Conservation (phyloP, 2,113 vertebrate genomes). For the Hippopotamus amphibius region DNA sequence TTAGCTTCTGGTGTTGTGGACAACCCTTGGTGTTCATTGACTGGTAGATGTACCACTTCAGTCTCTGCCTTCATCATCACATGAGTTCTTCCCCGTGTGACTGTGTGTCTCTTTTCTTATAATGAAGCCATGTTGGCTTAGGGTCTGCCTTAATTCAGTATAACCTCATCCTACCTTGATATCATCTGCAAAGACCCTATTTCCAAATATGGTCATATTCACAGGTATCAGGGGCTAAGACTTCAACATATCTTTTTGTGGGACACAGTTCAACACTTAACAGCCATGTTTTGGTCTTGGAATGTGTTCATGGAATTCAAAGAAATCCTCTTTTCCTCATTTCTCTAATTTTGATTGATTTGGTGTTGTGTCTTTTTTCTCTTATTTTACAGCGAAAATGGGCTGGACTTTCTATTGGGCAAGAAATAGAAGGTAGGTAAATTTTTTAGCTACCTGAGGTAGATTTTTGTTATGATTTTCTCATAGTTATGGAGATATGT, state of each 20-base stretch:
- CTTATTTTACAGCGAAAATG: slow-evolving; percentile 94
- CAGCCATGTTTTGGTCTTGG: background rate
- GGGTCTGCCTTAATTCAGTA: background rate
- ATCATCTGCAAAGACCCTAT: background rate
- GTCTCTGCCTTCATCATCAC: background rate
- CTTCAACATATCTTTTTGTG: background rate
- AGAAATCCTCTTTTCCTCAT: background rate
- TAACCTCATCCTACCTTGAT: background rate
- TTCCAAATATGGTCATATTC: background rate
- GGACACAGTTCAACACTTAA: background rate
- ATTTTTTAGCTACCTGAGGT: slow-evolving; percentile 33
- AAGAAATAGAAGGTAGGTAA: slow-evolving; percentile 95
- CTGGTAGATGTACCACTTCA: background rate
- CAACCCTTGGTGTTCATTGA: background rate
- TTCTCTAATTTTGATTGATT: slow-evolving; percentile 42
- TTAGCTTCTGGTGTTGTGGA: background rate
- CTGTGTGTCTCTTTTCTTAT: background rate
- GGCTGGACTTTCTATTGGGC: slow-evolving; percentile 96
- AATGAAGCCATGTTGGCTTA: background rate
- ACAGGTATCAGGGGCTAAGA: background rate
- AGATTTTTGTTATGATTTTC: slow-evolving; percentile 28
- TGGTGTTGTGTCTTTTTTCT: slow-evolving; percentile 8
- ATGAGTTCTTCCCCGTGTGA: background rate
- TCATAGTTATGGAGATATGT: background rate
- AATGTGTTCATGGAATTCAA: slow-evolving; percentile 21